Conservation (phyloP, 2,888 invertebrate genomes). For the Cheilosia variabilis region DNA sequence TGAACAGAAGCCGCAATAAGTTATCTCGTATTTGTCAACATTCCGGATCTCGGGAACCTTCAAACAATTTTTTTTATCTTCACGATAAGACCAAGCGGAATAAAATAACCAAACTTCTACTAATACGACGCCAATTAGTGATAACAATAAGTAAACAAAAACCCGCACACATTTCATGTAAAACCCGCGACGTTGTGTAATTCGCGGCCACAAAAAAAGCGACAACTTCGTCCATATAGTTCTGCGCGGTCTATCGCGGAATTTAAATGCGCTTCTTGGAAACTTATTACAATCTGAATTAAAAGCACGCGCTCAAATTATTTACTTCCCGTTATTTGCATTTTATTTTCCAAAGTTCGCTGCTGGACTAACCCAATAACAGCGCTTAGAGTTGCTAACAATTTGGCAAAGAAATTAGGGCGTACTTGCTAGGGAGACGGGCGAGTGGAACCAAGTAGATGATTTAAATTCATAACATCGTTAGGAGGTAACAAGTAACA, state of each 20-base stretch:
- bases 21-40: slow-evolving; percentile 25
- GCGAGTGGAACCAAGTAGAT: neutral
- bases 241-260: neutral
- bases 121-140: neutral
- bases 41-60: neutral
- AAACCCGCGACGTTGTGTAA: neutral
- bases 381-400: slow-evolving; percentile 15
- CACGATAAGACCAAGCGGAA: slow-evolving; percentile 12
- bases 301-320: slow-evolving; percentile 26
- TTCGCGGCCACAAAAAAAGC: neutral
- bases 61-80: slow-evolving; percentile 3
- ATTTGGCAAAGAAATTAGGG: slow-evolving; percentile 25
- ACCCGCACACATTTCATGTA: neutral
- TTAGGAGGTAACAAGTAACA: neutral
- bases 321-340: neutral
- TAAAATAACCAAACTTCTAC: slow-evolving; percentile 1
- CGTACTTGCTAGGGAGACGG: slow-evolving; percentile 11
- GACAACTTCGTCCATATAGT: neutral
- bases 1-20: slow-evolving; percentile 3
- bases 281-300: slow-evolving; percentile 11
- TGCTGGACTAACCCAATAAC: slow-evolving; percentile 19
- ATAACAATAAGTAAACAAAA: slow-evolving; percentile 10
- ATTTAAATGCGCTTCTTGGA: neutral
- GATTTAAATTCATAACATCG: slow-evolving; percentile 24
- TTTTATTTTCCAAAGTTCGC: neutral